Evolutionary conservation across 2,797 vertebrate species (phyloP), one percentile per base, ranked within the genome.

Genomic region (Notoglanidium macrostoma): DNA sequence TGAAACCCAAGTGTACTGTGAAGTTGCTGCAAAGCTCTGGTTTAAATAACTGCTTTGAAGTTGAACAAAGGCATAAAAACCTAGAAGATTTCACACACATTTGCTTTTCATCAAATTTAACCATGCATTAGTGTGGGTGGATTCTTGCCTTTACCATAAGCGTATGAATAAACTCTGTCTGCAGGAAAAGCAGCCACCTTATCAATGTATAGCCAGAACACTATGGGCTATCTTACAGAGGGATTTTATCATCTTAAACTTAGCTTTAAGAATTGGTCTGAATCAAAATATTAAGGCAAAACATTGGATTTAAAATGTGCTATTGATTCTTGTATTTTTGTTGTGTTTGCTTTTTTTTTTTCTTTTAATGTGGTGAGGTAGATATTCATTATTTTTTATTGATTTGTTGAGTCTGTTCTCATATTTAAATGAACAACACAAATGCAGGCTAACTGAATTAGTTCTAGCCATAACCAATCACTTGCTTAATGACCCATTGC

Each of bases 361-460:
- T 78, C 6, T 80, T 61, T 54, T 44, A 63, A 86, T 12, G 57
- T 67, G 32, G 8, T 51, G 46, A 51, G 65, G 80, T 26, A 86
- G 40, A 26, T 79, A 87, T 88, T 89, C 86, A 85, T 87, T 11
- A 5, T 21, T 35, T 35, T 73, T 23, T 61, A 23, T 68, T 78
- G 67, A 86, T 89, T 88, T 76, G 10, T 85, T 85, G 44, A 88
- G 59, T 87, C 29, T 72, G 17, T 68, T 54, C 61, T 90, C 65
- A 85, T 86, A 86, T 90, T 88, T 70, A 87, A 90, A 88, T 87
- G 65, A 89, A 87, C 83, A 70, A 85, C 57, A 55, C 54, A 76
- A 86, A 87, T 90, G 86, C 73, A 14, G 51, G 78, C 81, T 86
- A 87, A 89, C 84, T 91, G 84, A 89, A 89, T 85, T 78, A 86